These are phyloP conservation scores for Stenchaetothrips biformis DNA, from an alignment of 2,888 invertebrate species.

Conservation along the genomic window DNA sequence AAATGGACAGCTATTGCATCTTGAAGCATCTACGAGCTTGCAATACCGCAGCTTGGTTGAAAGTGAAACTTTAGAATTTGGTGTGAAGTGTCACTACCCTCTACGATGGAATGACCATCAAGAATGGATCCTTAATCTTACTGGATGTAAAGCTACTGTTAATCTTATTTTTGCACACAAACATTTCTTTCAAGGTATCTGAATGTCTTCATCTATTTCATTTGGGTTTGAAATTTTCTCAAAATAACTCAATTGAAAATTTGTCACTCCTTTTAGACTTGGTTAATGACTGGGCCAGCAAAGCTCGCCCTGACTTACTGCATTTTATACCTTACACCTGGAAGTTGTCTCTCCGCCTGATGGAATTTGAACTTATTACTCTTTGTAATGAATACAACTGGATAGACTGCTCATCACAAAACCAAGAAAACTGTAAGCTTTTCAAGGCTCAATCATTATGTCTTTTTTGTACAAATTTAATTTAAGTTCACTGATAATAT, in stretches of 20 bases:
- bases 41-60: slow-evolving; percentile 84
- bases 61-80: slow-evolving; percentile 92
- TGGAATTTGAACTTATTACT: slow-evolving; percentile 92
- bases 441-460: not conserved
- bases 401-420: slow-evolving; percentile 96
- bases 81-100: slow-evolving; percentile 83
- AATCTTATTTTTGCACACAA: slow-evolving; percentile 92
- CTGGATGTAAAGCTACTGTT: slow-evolving; percentile 90
- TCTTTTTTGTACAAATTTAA: slow-evolving; percentile 8
- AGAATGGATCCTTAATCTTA: slow-evolving; percentile 85
- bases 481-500: slow-evolving; percentile 3
- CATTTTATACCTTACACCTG: slow-evolving; percentile 96
- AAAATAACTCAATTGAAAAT: not conserved
- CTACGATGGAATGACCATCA: slow-evolving; percentile 95
- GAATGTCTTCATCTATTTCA: not conserved
- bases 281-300: slow-evolving; percentile 94
- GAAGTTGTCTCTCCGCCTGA: slow-evolving; percentile 82
- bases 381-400: slow-evolving; percentile 96
- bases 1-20: slow-evolving; percentile 86
- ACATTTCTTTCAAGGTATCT: slow-evolving; percentile 78
- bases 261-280: slow-evolving; percentile 56
- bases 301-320: slow-evolving; percentile 86
- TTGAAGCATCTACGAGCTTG: slow-evolving; percentile 93
- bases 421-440: slow-evolving; percentile 77
- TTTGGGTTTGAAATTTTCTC: not conserved